Evolutionary conservation across 2,888 invertebrate genomes (phyloP).

Genomic region (Myopa testacea): DNA sequence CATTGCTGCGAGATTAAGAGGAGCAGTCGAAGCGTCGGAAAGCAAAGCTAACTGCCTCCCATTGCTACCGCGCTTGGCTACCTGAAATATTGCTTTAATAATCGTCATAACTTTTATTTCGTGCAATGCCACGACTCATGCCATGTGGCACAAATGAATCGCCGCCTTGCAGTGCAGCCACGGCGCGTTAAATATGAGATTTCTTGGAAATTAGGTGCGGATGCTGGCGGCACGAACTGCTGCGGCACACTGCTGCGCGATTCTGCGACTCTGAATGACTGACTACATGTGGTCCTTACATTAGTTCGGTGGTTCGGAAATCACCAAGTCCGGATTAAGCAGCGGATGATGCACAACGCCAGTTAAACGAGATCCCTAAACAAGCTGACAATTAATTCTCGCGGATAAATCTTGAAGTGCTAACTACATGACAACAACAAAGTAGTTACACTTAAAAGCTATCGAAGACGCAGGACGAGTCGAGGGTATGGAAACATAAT

Average conservation of each 20-base stretch:
- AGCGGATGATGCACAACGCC: slow-evolving; percentile 11
- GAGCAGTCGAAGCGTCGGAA: slow-evolving; percentile 21
- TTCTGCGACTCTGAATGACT: neutral
- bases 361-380: slow-evolving; percentile 47
- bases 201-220: slow-evolving; percentile 33
- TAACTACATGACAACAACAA: slow-evolving; percentile 70
- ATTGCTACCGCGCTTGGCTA: slow-evolving; percentile 44
- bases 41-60: slow-evolving; percentile 28
- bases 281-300: neutral
- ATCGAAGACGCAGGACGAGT: neutral
- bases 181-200: slow-evolving; percentile 22
- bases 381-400: slow-evolving; percentile 68
- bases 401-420: slow-evolving; percentile 69
- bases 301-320: slow-evolving; percentile 6
- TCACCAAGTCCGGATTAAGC: slow-evolving; percentile 26
- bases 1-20: slow-evolving; percentile 12
- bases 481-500: slow-evolving; percentile 40
- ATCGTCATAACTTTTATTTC: slow-evolving; percentile 64
- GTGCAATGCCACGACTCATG: slow-evolving; percentile 51
- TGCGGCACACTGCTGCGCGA: neutral
- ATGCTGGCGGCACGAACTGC: slow-evolving; percentile 13
- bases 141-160: slow-evolving; percentile 17
- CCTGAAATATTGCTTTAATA: slow-evolving; percentile 58
- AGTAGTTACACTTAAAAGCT: slow-evolving; percentile 53
- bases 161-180: neutral